Base-by-base conservation (phyloP, 2,797 vertebrate species). In the Naso thynnoides region DNA sequence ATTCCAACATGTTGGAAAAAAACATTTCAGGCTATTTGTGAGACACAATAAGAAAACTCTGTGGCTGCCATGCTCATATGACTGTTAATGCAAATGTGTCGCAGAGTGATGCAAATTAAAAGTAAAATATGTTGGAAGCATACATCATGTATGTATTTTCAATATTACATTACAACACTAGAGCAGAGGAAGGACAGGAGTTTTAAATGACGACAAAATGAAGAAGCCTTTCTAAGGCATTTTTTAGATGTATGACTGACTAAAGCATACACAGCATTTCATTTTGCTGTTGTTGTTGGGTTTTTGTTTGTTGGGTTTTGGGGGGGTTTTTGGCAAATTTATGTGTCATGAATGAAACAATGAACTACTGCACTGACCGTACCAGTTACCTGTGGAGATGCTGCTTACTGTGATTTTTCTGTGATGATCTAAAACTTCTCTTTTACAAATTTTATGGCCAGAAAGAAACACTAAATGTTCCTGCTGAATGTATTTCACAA, bases 71-170 rank as follows among this genome's bases (percentile, higher is more conserved):
- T 57, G n/a, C 6, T 44, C 6, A 65, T 62, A 42, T 61, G 70
- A 76, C 59, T 82, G 50, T 68, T 70, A 62, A 70, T 70, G 53
- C 42, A 76, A 73, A 63, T 77, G 47, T 56, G 33, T 67, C 23
- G 57, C 67, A 79, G 58, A 59, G 68, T 80, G 59, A 82, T 44
- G 27, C 63, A 74, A 88, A 70, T 31, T 21, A 19, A 29, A 0
- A 39, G 42, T 58, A 1, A 41, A 56, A 53, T 55, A 70, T 33
- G 27, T 53, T 14, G 8, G 18, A 55, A 39, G 24, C 41, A 14
- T 31, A 45, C n/a, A 33, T 53, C 13, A 1, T 13, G 23, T 27
- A 50, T 45, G 24, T 27, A 18, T 41, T 53, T 49, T 63, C 16
- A 2, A 0, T 21, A 29, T 41, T n/a, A 29, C 8, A 26, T 52